Conservation (phyloP, 2,888 invertebrate species). For the Macropis europaea region DNA sequence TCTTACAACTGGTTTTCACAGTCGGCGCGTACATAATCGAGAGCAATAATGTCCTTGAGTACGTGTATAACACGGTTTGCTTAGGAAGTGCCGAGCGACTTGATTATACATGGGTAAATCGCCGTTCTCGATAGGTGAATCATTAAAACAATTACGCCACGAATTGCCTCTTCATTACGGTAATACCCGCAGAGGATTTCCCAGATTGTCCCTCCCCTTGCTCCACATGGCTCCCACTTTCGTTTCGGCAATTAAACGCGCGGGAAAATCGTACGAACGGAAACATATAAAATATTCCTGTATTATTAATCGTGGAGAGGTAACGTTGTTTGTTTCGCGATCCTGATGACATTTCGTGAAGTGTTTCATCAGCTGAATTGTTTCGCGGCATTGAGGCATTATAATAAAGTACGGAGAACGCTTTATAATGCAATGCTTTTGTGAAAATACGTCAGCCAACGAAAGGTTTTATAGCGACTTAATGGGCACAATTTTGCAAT, state of each 20-base stretch:
- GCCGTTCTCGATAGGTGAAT: background rate
- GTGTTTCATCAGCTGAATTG: slow-evolving; percentile 27
- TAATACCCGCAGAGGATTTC: background rate
- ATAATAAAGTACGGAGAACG: background rate
- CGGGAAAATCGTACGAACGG: background rate
- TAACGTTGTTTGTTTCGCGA: background rate
- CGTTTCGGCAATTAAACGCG: background rate
- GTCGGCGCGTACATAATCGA: background rate
- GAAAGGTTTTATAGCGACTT: no score
- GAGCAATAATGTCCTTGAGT: slow-evolving; percentile 5
- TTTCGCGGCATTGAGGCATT: background rate
- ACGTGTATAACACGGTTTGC: background rate
- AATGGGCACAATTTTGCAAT: no score
- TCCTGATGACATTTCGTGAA: background rate
- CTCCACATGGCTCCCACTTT: background rate
- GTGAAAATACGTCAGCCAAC: background rate
- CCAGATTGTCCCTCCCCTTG: background rate
- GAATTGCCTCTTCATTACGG: background rate
- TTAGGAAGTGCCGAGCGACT: background rate
- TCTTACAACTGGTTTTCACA: background rate
- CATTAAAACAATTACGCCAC: background rate
- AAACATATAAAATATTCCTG: background rate
- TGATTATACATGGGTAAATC: background rate
- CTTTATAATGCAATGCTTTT: background rate
- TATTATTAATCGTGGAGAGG: background rate